Base-by-base conservation (phyloP, 2,797 vertebrate genomes). In the Typhlichthys subterraneus region DNA sequence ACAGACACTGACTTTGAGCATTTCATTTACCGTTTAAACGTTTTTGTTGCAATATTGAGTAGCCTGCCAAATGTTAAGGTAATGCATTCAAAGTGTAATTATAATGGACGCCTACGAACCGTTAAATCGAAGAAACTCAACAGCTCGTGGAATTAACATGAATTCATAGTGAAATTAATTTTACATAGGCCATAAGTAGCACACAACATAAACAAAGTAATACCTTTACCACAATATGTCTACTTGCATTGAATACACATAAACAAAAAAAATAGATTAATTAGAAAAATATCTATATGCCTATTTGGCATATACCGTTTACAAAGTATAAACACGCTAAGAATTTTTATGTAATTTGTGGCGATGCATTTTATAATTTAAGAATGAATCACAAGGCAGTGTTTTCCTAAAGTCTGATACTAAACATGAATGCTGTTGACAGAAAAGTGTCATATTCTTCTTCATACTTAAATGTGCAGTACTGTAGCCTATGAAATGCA, bases 361-460 rank as follows among this genome's bases (percentile, higher is more conserved):
- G 78, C 60, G 57, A 50, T 61, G 62, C 42, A 79, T 70, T 75
- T 60, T 50, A 88, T 70, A 77, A 79, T 5, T 80, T 14, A 82
- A 69, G 19, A 53, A 82, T 62, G 54, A 12, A 49, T 75, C 56
- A 84, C 81, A 85, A 86, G 73, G 75, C 78, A 85, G 31, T 54
- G 29, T 31, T 13, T 31, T 56, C 54, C 0, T 68, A 48, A 69
- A 64, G 65, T 57, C 45, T 53, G 1, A 68, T 74, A 57, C 48
- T 69, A 81, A 79, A 80, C 72, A 65, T 65, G 3, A 67, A 76
- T 46, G 13, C 17, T 59, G 69, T 31, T 13, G 12, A 12, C 14
- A 13, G 10, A 31, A 29, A 54, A 12, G 31, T 6, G 1, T 31
- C 69, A 75, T 46, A 67, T 42, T 49, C 23, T 10, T 46, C 4